A percentile compares a stretch with the other conserved stretches of the same genome.
Evolutionary conservation across 1,140 invertebrate genomes (phyloP).

Genomic region (Diploscapter pachys): DNA sequence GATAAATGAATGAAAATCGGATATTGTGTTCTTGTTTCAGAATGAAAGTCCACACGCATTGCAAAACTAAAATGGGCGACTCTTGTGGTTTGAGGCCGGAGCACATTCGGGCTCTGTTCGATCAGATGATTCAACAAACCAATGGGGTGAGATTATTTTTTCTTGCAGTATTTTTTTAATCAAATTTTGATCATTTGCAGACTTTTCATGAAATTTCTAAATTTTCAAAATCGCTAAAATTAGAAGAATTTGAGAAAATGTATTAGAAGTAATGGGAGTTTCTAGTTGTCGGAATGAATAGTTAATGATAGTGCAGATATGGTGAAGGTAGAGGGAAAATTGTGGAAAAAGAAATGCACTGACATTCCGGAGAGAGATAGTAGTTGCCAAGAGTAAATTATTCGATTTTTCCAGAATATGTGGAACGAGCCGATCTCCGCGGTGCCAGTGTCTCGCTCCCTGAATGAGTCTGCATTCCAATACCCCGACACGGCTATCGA

Average conservation of each 20-base stretch:
- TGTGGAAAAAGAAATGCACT: slow-evolving; percentile 5
- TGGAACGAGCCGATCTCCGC: slow-evolving; percentile 27
- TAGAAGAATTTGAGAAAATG: no score
- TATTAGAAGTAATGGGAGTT: background rate
- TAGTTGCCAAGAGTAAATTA: background rate
- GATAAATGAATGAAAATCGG: no score
- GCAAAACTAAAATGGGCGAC: slow-evolving; percentile 34
- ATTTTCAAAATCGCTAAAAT: background rate
- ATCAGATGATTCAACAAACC: slow-evolving; percentile 26
- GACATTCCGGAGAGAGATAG: background rate
- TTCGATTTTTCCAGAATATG: slow-evolving; percentile 22
- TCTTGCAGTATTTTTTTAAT: background rate
- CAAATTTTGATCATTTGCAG: background rate
- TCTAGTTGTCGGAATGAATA: background rate
- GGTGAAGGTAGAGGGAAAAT: background rate
- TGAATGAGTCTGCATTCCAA: slow-evolving; percentile 37
- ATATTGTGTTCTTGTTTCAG: slow-evolving; percentile 10
- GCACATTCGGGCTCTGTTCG: slow-evolving; percentile 31
- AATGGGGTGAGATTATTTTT: slow-evolving; percentile 16
- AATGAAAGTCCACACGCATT: slow-evolving; percentile 37
- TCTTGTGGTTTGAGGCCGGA: slow-evolving; percentile 38
- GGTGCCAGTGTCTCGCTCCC: slow-evolving; percentile 16
- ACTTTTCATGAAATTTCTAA: background rate
- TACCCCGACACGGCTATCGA: slow-evolving; percentile 31
- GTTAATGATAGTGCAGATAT: background rate